Evolutionary conservation across 2,888 invertebrate species (phyloP), one percentile per base, ranked within the genome.

Genomic region (Drosophila pegasa): DNA sequence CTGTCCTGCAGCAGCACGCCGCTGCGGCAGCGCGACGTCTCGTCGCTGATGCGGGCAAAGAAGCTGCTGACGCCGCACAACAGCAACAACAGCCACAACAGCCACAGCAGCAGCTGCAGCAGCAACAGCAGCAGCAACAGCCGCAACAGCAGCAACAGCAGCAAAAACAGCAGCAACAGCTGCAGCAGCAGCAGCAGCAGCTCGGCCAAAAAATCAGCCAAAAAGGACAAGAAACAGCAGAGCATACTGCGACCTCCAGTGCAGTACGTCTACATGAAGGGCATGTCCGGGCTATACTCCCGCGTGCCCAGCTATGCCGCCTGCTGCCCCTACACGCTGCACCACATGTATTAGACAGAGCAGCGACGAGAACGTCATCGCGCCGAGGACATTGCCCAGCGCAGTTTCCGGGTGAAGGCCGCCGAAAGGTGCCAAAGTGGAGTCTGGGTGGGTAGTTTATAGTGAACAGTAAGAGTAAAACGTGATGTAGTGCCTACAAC

Each of bases 241-340:
- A 94, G 95, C 82, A 97, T 97, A 62, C 93, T 97, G 25, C 93
- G 97, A 37, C 94, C 96, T 51, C 97, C 97, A 2, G 95, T 96
- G 0, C 94, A 95, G 0, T 97, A 97, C 91, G 96, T 96, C 0
- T 96, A 96, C 90, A 95, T 96, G 16, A 95, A 95, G 75, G 97
- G 97, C 45, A 93, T 96, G 78, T 96, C 96, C 8, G 97, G 97
- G 1, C 92, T 97, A 22, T 96, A 97, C 2, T 96, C 96, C 2
- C 93, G 97, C 84, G 95, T 97, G n/a, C 96, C 97, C 0, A 94
- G 95, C 71, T 94, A 93, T 25, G 89, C 91, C 12, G 88, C 91
- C 31, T 91, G 92, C 72, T 91, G 90, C 65, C 90, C 89, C 47
- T 90, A 91, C 62, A 90, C 90, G 48, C 70, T 90, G 75, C 90